These are phyloP conservation scores for Dynastes tityus DNA, from an alignment of 2,888 invertebrate species.

Conservation along the genomic window DNA sequence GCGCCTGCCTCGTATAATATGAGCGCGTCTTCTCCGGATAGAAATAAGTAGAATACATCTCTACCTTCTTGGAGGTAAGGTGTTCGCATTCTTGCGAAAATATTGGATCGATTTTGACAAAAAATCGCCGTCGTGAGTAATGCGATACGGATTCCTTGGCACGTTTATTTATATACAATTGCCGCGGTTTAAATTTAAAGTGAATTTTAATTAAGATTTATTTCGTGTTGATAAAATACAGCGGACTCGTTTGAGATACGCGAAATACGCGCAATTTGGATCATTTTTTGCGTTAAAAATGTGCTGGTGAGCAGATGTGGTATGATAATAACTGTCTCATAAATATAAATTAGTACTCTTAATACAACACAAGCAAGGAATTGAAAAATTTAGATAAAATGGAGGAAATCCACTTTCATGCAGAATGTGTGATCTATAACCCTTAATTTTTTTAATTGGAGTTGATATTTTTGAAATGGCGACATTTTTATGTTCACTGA, in stretches of 20 bases:
- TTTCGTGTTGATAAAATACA: constrained; percentile 17
- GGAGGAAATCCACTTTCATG: too few relatives aligned
- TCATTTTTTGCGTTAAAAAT: background rate
- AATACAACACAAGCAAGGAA: too few relatives aligned
- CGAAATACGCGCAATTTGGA: constrained; percentile 6
- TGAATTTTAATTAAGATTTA: constrained; percentile 27
- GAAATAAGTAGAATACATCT: background rate
- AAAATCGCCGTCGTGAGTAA: too few relatives aligned
- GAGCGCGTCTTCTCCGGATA: background rate
- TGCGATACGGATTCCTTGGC: constrained; percentile 7
- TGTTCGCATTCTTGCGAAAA: constrained; percentile 11
- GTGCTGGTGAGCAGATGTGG: background rate
- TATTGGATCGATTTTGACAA: background rate
- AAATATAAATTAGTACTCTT: too few relatives aligned
- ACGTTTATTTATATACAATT: constrained; percentile 11
- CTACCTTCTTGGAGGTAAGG: background rate
- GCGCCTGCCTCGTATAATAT: too few relatives aligned
- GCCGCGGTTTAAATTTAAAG: constrained; percentile 7
- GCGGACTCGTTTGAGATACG: too few relatives aligned
- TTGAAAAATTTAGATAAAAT: too few relatives aligned
- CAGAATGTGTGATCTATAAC: too few relatives aligned
- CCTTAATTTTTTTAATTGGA: too few relatives aligned
- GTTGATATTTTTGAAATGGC: too few relatives aligned
- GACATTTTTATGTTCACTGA: too few relatives aligned
- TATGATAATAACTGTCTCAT: too few relatives aligned